A percentile compares a stretch with the other conserved stretches of the same genome.
These are phyloP conservation scores for Listronotus oregonensis DNA, from an alignment of 1,140 invertebrate genomes.

Conservation along the genomic window DNA sequence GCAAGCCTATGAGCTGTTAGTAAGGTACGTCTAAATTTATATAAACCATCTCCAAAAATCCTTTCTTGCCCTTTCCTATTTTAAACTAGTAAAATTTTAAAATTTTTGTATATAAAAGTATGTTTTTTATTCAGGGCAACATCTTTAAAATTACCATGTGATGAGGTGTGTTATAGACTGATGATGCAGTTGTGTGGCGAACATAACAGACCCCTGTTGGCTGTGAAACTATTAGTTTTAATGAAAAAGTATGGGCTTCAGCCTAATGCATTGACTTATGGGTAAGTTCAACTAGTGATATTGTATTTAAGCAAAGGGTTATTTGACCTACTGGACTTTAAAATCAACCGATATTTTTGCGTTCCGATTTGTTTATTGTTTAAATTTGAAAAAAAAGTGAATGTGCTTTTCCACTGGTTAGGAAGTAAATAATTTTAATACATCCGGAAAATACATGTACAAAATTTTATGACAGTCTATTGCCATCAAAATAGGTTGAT, in stretches of 20 bases:
- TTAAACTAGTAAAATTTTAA: neutral
- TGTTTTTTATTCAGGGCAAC: constrained; percentile 64
- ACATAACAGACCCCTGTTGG: constrained; percentile 90
- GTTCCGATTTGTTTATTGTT: too few species aligned
- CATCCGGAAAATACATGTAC: too few species aligned
- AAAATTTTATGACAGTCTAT: too few species aligned
- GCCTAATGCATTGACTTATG: constrained; percentile 98
- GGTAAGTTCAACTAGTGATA: constrained; percentile 64
- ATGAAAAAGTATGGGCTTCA: constrained; percentile 95
- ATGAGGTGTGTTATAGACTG: constrained; percentile 97
- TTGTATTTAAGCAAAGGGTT: too few species aligned
- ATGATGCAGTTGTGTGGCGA: constrained; percentile 98
- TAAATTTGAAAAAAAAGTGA: too few species aligned
- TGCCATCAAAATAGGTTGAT: too few species aligned
- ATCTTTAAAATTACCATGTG: constrained; percentile 79
- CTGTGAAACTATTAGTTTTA: constrained; percentile 91
- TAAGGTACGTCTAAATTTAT: constrained; percentile 56
- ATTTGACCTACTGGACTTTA: too few species aligned
- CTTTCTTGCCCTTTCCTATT: neutral
- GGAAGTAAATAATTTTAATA: too few species aligned
- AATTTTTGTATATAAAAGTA: too few species aligned
- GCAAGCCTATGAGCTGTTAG: constrained; percentile 84
- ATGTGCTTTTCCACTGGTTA: too few species aligned
- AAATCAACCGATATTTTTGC: too few species aligned
- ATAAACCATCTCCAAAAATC: neutral